Percentiles rank a stretch among this genome's conserved stretches.
These are phyloP conservation scores for Drosophila watanabei DNA, from an alignment of 1,140 invertebrate species.

Conservation along the genomic window DNA sequence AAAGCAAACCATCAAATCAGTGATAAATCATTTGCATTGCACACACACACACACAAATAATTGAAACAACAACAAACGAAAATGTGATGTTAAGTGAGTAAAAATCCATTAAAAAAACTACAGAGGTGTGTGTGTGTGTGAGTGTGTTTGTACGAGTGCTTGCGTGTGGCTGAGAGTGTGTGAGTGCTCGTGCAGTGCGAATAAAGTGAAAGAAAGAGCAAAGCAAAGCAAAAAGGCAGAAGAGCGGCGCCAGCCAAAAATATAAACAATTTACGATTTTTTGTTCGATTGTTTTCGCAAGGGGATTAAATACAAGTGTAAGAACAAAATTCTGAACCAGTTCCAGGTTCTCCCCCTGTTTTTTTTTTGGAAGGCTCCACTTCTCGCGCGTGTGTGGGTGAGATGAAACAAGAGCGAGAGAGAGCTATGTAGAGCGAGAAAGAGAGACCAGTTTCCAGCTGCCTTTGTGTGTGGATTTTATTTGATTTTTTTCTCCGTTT, in stretches of 20 bases:
- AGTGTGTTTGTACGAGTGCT: slow-evolving; percentile 11
- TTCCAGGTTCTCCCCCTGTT: slow-evolving; percentile 9
- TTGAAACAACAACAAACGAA: slow-evolving; percentile 38
- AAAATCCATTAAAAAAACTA: slow-evolving; percentile 27
- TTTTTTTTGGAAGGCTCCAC: slow-evolving; percentile 14
- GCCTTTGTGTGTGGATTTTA: slow-evolving; percentile 46
- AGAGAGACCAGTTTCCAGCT: slow-evolving; percentile 37
- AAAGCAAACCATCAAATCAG: slow-evolving; percentile 11
- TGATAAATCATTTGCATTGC: slow-evolving; percentile 36
- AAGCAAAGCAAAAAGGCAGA: slow-evolving; percentile 51
- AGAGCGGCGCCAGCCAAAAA: slow-evolving; percentile 42
- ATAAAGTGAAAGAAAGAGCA: slow-evolving; percentile 37
- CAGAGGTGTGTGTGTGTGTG: slow-evolving; percentile 32
- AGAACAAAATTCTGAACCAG: slow-evolving; percentile 10
- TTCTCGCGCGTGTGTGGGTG: slow-evolving; percentile 21
- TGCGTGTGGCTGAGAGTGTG: slow-evolving; percentile 9
- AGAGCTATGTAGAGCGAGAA: slow-evolving; percentile 12
- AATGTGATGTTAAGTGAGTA: slow-evolving; percentile 80
- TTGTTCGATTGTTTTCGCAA: neutral
- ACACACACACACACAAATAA: slow-evolving; percentile 21
- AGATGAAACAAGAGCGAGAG: slow-evolving; percentile 15
- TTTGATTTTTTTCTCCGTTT: slow-evolving; percentile 21
- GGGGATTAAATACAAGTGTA: slow-evolving; percentile 3
- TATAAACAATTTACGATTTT: slow-evolving; percentile 44
- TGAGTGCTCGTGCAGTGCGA: slow-evolving; percentile 45